These are phyloP conservation scores for Rhizomys pruinosus DNA, from an alignment of 2,113 vertebrate species.

Conservation along the genomic window DNA sequence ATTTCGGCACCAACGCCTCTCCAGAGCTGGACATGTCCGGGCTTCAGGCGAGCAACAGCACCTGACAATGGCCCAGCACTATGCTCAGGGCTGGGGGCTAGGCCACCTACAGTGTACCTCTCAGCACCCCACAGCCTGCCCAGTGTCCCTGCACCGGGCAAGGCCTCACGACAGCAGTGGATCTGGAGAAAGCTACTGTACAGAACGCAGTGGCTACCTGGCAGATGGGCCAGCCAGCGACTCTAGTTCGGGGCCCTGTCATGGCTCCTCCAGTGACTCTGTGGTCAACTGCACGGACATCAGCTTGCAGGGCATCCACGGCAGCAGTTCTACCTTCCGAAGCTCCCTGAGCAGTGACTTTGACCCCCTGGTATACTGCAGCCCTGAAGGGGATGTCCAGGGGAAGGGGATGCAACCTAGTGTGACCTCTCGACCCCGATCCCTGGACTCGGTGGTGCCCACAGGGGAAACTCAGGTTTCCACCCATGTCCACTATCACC, in stretches of 20 bases:
- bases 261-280: constrained; percentile 97
- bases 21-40: constrained; percentile 82
- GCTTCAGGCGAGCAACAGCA: constrained; percentile 84
- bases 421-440: constrained; percentile 87
- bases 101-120: constrained; percentile 78
- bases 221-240: constrained; percentile 96
- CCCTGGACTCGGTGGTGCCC: constrained; percentile 91
- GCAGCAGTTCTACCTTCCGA: constrained; percentile 97
- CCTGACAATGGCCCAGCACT: constrained; percentile 84
- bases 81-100: constrained; percentile 83
- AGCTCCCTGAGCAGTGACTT: constrained; percentile 98
- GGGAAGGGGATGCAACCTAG: constrained; percentile 75
- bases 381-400: constrained; percentile 72
- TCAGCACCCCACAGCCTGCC: constrained; percentile 76
- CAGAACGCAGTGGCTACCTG: constrained; percentile 95
- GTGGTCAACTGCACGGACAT: constrained; percentile 96
- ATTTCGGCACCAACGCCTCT: constrained; percentile 88
- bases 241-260: constrained; percentile 97
- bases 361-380: constrained; percentile 94
- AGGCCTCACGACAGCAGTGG: constrained; percentile 89
- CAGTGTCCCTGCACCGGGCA: constrained; percentile 44
- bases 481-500: constrained; percentile 95
- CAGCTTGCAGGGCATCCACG: constrained; percentile 96
- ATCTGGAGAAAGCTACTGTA: constrained; percentile 94
- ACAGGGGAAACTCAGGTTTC: constrained; percentile 89